Evolutionary conservation across 2,888 invertebrate genomes (phyloP).

Genomic region (Ecdyonurus torrentis): DNA sequence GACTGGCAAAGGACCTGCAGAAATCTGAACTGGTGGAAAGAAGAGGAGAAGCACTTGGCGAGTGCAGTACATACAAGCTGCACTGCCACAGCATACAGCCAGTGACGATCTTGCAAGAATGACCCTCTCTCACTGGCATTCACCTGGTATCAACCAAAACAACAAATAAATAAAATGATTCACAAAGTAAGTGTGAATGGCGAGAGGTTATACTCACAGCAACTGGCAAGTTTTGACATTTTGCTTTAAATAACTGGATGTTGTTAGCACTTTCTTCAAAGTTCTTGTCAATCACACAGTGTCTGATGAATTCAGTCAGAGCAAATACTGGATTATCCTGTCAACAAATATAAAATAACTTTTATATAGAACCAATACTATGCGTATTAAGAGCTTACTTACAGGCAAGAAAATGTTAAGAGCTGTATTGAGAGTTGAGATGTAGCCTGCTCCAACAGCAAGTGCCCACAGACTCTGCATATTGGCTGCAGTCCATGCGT

Average conservation of each 20-base stretch:
- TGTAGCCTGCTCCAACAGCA: conserved; percentile 36
- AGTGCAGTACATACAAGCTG: conserved; percentile 42
- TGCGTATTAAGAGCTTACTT: conserved; percentile 13
- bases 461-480: conserved; percentile 29
- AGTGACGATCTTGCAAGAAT: conserved; percentile 29
- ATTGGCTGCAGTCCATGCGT: conserved; percentile 9
- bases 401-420: conserved; percentile 54
- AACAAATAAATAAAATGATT: neutral
- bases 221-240: neutral
- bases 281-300: neutral
- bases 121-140: neutral
- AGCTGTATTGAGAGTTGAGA: conserved; percentile 43
- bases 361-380: conserved; percentile 17
- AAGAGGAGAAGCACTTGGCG: conserved; percentile 41
- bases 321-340: conserved; percentile 45
- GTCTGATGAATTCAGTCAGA: conserved; percentile 23
- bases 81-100: conserved; percentile 38
- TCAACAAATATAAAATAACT: conserved; percentile 17
- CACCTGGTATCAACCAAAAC: neutral
- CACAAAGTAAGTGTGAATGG: too few relatives aligned
- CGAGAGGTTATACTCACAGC: neutral
- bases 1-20: conserved; percentile 26
- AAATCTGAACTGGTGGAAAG: conserved; percentile 43
- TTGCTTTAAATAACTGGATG: neutral
- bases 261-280: neutral